Base-by-base conservation (phyloP, 2,888 invertebrate species). In the Agonopterix alstromeriana region DNA sequence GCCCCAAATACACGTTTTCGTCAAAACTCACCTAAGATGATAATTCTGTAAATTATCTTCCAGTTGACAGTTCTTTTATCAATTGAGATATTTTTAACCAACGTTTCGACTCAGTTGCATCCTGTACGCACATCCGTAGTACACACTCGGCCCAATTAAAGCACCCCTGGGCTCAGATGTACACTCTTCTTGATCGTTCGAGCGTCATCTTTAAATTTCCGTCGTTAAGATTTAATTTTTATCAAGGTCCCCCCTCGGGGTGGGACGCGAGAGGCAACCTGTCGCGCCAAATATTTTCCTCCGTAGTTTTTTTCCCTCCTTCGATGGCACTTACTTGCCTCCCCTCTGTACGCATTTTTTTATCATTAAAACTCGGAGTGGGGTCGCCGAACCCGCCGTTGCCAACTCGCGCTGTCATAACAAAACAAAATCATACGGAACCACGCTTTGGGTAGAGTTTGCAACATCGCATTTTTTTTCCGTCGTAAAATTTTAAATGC, bases 131-230 rank as follows among this genome's bases (percentile, higher is more conserved):
- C 72, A 66, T 74, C 67, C 66, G 64, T 63, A 66, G 67, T 65
- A 57, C 61, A 70, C 73, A 73, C 79, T 81, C 79, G 67, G 74
- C 79, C 87, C 87, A 88, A 88, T 88, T 87, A 88, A 83, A 77
- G 65, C 75, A 70, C 82, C 85, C 82, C 71, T 56, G 73, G 84
- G 71, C 87, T 86, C 87, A 88, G 88, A 84, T 87, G 87, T 73
- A 78, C 84, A 82, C 85, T 87, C 84, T 84, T 83, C 88, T 88
- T 88, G 88, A 88, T 88, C 88, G 83, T 70, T 86, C 67, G 78
- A 87, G 88, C 88, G 83, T 87, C 88, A 84, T 88, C 88, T 88
- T 86, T 86, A 88, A 88, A 88, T 88, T 88, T 88, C 87, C 88
- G 86, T 83, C 84, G 88, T 86, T 88, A 88, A 88, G 88, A 88